Conservation (phyloP, 2,888 invertebrate species). For the Seira ritae region DNA sequence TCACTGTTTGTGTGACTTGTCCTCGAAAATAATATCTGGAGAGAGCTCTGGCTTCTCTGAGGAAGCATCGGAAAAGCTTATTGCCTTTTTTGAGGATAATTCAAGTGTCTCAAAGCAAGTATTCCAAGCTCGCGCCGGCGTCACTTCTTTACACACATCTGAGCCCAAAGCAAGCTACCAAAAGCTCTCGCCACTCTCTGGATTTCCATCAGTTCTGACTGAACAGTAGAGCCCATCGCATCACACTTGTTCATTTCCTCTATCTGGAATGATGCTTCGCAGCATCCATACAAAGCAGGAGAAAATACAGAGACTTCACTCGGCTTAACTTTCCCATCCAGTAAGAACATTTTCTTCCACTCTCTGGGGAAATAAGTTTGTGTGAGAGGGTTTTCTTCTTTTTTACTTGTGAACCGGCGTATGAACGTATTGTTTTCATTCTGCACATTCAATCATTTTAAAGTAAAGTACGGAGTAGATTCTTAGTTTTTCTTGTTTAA, state of each 20-base stretch:
- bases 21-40: background rate
- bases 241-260: background rate
- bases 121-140: constrained; percentile 61
- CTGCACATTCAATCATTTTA: constrained; percentile 34
- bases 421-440: constrained; percentile 16
- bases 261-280: background rate
- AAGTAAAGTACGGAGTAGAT: constrained; percentile 7
- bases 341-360: constrained; percentile 41
- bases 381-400: constrained; percentile 42
- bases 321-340: constrained; percentile 41
- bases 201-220: constrained; percentile 63
- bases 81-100: constrained; percentile 2
- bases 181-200: constrained; percentile 32
- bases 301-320: no score
- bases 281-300: constrained; percentile 23
- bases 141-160: constrained; percentile 53
- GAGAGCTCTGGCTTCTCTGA: no score
- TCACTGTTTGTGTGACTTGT: background rate
- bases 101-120: constrained; percentile 42
- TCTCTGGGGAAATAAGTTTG: constrained; percentile 64
- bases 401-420: constrained; percentile 34
- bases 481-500: constrained; percentile 23
- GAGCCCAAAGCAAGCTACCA: constrained; percentile 42
- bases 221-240: background rate
- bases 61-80: background rate